Evolutionary conservation across 2,797 vertebrate genomes (phyloP).

Genomic region (Dromococcyx pavoninus): DNA sequence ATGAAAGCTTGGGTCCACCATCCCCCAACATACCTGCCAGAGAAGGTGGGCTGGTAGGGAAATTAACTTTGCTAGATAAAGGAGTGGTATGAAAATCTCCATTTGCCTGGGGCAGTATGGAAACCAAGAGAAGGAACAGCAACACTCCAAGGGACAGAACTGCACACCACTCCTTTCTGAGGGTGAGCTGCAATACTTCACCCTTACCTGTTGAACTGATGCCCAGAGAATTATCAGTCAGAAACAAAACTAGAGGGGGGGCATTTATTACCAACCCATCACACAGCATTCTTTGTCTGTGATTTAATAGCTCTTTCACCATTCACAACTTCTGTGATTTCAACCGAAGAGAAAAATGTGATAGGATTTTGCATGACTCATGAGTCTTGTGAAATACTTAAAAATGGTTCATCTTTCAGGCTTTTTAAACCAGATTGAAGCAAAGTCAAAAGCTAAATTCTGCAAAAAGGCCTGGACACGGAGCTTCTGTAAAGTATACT

Average conservation of each 20-base stretch:
- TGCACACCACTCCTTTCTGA: slow-evolving; percentile 16
- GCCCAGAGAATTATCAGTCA: background rate
- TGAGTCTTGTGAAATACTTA: background rate
- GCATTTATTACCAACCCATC: background rate
- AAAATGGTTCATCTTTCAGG: background rate
- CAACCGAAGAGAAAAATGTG: background rate
- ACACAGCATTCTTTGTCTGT: slow-evolving; percentile 13
- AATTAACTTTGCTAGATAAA: slow-evolving; percentile 45
- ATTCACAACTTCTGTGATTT: background rate
- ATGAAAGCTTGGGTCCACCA: slow-evolving; percentile 33
- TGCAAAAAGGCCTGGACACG: background rate
- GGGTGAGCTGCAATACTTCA: background rate
- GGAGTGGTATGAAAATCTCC: slow-evolving; percentile 24
- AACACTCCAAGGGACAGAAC: slow-evolving; percentile 20
- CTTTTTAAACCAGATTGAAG: background rate
- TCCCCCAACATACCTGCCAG: background rate
- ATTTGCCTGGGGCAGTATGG: slow-evolving; percentile 23
- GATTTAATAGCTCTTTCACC: slow-evolving; percentile 24
- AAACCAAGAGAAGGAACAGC: slow-evolving; percentile 18
- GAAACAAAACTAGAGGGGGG: background rate
- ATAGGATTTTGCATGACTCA: slow-evolving; percentile 44
- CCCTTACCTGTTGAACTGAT: background rate
- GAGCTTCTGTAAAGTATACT: background rate
- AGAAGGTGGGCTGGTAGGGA: slow-evolving; percentile 44
- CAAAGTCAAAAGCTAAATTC: background rate